These are phyloP conservation scores for Mesocricetus auratus DNA, from an alignment of 2,113 vertebrate species.

Conservation along the genomic window DNA sequence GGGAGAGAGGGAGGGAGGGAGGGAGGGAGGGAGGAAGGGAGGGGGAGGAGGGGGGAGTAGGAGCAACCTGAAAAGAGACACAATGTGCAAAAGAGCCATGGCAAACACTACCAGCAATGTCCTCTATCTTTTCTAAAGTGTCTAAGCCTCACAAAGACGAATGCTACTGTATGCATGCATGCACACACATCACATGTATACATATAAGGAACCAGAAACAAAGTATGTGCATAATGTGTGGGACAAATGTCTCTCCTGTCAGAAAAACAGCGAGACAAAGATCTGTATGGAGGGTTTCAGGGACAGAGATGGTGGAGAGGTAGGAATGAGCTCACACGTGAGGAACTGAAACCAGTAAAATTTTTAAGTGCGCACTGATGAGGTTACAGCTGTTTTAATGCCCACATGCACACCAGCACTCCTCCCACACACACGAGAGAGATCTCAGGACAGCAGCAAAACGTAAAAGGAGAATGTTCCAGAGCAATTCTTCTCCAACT, in stretches of 20 bases:
- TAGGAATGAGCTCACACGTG: not conserved
- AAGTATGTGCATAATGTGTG: not conserved
- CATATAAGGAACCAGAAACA: not conserved
- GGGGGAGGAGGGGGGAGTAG: too few relatives aligned
- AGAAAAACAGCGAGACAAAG: not conserved
- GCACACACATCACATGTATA: too few relatives aligned
- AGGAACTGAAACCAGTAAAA: not conserved
- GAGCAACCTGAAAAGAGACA: not conserved
- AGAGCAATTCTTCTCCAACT: constrained; percentile 1
- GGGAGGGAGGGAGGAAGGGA: too few relatives aligned
- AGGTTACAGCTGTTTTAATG: not conserved
- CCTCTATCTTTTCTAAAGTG: not conserved
- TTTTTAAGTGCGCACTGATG: not conserved
- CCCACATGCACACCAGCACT: not conserved
- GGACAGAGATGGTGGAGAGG: too few relatives aligned
- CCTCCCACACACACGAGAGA: not conserved
- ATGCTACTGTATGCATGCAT: not conserved
- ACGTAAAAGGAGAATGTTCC: not conserved
- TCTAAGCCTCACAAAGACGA: not conserved
- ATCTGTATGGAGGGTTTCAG: not conserved
- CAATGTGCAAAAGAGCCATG: not conserved
- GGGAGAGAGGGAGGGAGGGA: too few relatives aligned
- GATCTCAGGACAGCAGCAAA: not conserved
- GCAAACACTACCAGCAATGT: not conserved
- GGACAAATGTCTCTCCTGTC: not conserved